phyloP scores from a whole-genome alignment of 2,113 vertebrate species.

The Eupsittula cactorum region DNA sequence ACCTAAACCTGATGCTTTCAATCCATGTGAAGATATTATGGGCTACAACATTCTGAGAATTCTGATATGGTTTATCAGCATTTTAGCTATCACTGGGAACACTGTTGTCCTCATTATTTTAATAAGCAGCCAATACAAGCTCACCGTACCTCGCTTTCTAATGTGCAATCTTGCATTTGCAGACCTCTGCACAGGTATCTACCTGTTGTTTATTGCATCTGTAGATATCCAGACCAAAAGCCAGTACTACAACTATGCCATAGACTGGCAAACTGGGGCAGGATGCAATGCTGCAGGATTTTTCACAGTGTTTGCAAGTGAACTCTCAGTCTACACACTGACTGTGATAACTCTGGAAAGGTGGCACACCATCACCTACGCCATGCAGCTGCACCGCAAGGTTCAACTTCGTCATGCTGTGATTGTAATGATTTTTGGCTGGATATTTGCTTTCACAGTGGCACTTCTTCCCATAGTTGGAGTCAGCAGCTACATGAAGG shows the following conservation, averaged over 20 bases:
- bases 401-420: constrained; percentile 86
- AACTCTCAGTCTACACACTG: constrained; percentile 92
- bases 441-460: constrained; percentile 85
- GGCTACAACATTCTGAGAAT: constrained; percentile 80
- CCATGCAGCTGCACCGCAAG: constrained; percentile 89
- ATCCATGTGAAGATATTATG: constrained; percentile 98
- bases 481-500: constrained; percentile 95
- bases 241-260: constrained; percentile 91
- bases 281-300: constrained; percentile 91
- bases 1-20: constrained; percentile 88
- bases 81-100: constrained; percentile 90
- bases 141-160: constrained; percentile 93
- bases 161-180: constrained; percentile 98
- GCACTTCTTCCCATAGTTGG: constrained; percentile 88
- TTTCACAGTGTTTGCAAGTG: constrained; percentile 94
- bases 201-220: constrained; percentile 89
- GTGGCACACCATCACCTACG: constrained; percentile 96
- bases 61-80: constrained; percentile 92
- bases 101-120: constrained; percentile 84
- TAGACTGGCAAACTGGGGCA: constrained; percentile 91
- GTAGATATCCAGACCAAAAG: constrained; percentile 87
- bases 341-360: constrained; percentile 92
- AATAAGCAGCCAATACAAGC: constrained; percentile 85
- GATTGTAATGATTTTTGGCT: constrained; percentile 85
- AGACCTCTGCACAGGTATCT: constrained; percentile 95